Base-by-base conservation (phyloP, 2,113 vertebrate species). In the Suricata suricatta region DNA sequence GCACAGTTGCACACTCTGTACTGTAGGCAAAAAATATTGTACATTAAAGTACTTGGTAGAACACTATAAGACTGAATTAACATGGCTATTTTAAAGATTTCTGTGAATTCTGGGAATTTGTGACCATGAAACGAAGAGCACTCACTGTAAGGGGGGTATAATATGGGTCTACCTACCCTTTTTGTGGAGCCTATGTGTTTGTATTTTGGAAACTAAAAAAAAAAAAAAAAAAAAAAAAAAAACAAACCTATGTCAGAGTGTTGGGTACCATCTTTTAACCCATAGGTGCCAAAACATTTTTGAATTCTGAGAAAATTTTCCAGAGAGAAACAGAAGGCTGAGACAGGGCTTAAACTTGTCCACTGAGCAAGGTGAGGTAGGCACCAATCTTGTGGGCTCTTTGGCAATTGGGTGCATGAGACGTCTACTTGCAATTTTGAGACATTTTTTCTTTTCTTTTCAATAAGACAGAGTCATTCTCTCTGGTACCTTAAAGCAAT, bases 21-120 rank as follows among this genome's bases (percentile, higher is more conserved):
- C 52, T 93, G 88, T 88, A 95, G 64, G 12, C 41, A 71, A 23
- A 25, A 87, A 79, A 95, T 87, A 13, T 14, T 97, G 4, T 74
- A 31, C 14, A 92, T 92, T 96, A 94, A 97, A 97, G 19, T 97
- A 79, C 33, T 95, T 97, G n/a, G 85, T 92, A 76, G 35, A 96
- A 96, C 1, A 81, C 29, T 27, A 0, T 80, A 81, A 93, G 16
- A 54, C 15, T 54, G 10, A 69, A 16, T 93, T 41, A 80, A 74
- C 68, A 94, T 91, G 0, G 15, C 95, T 31, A 85, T 90, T 96
- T 89, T 93, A 5, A 64, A 69, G 21, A 16, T 93, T 8, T 33
- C 29, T 95, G 41, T 93, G 86, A 13, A 35, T 60, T 89, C 79
- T 95, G 33, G 31, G 38, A 72, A 33, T 25, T 74, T 84, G 21